These are phyloP conservation scores for Propithecus deckenii DNA, from an alignment of 2,797 vertebrate species.

Conservation along the genomic window DNA sequence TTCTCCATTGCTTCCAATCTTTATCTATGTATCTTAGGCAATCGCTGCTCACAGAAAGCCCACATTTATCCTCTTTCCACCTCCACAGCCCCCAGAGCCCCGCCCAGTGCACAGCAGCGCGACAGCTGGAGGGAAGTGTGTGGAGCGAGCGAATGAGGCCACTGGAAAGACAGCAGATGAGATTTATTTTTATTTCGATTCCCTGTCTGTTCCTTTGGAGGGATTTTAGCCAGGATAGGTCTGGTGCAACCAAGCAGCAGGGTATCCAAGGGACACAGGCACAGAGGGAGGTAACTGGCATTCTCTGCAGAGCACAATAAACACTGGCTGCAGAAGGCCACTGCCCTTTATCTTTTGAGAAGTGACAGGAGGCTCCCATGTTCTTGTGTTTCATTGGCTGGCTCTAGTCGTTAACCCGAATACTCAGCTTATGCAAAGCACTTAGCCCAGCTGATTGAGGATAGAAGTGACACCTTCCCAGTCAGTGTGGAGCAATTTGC, in stretches of 20 bases:
- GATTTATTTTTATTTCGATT: background rate
- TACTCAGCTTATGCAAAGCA: background rate
- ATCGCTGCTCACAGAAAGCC: background rate
- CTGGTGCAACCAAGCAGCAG: background rate
- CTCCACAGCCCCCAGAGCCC: background rate
- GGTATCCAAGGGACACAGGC: background rate
- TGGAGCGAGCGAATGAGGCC: background rate
- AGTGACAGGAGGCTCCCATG: background rate
- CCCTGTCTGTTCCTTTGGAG: background rate
- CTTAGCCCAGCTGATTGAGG: background rate
- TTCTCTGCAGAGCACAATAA: background rate
- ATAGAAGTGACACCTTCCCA: background rate
- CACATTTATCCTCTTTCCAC: background rate
- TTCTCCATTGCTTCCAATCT: background rate
- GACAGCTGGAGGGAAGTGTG: background rate
- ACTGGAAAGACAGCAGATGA: background rate
- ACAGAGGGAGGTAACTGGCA: background rate
- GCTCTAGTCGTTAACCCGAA: background rate
- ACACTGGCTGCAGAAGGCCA: background rate
- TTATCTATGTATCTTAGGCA: background rate
- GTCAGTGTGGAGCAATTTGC: background rate
- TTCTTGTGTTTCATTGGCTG: conserved; percentile 17
- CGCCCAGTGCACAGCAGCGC: background rate
- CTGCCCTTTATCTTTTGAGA: background rate
- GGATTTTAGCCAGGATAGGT: background rate